A percentile compares a stretch with the other conserved stretches of the same genome.
Conservation (phyloP, 2,113 vertebrate genomes). For the Dissostichus mawsoni region DNA sequence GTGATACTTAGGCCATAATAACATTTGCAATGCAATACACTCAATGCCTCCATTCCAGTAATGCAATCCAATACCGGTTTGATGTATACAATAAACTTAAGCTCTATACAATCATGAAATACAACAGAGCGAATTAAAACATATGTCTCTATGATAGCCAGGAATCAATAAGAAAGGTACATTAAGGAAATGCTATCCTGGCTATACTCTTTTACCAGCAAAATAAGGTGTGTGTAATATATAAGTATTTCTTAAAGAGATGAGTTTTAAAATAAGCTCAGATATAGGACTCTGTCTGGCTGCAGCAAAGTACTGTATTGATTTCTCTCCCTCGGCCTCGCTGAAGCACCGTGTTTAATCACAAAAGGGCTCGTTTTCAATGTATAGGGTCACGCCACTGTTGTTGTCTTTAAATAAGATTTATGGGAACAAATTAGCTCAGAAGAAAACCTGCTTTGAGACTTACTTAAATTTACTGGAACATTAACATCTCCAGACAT, state of each 20-base stretch:
- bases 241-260: conserved; percentile 21
- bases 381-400: conserved; percentile 17
- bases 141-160: conserved; percentile 12
- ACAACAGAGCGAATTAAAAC: background rate
- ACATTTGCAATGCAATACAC: background rate
- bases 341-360: conserved; percentile 16
- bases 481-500: conserved; percentile 8
- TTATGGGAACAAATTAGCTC: conserved; percentile 19
- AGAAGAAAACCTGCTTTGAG: background rate
- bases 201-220: background rate
- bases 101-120: background rate
- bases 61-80: background rate
- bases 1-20: background rate
- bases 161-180: background rate
- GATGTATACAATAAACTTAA: background rate
- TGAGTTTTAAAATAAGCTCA: background rate
- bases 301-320: conserved; percentile 10
- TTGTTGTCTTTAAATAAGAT: conserved; percentile 27
- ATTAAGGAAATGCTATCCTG: background rate
- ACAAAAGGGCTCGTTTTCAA: conserved; percentile 9
- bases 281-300: background rate
- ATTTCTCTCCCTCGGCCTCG: background rate
- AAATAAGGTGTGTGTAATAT: background rate
- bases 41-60: background rate
- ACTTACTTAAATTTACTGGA: conserved; percentile 3